Evolutionary conservation across 1,140 invertebrate genomes (phyloP).

Genomic region (Trachymyrmex cornetzi): DNA sequence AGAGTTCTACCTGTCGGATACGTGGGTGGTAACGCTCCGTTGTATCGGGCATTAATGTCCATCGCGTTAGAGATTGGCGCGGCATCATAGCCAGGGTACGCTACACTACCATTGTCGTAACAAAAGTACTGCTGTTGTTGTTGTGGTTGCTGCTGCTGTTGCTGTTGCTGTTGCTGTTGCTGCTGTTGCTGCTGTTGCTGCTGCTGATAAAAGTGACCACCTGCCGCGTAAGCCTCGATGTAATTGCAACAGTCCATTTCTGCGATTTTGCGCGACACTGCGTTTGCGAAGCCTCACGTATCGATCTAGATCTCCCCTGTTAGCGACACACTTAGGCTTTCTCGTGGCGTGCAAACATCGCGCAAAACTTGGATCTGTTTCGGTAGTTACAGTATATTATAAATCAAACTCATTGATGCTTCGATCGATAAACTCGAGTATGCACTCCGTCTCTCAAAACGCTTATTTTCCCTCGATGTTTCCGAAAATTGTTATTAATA

Average conservation of each 20-base stretch:
- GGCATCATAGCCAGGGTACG: slow-evolving; percentile 78
- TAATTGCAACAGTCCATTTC: slow-evolving; percentile 88
- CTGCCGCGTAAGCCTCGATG: slow-evolving; percentile 85
- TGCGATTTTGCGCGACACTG: slow-evolving; percentile 36
- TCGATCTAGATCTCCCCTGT: slow-evolving; percentile 38
- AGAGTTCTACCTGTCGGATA: slow-evolving; percentile 71
- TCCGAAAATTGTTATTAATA: neutral
- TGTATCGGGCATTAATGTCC: slow-evolving; percentile 81
- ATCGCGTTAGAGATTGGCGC: slow-evolving; percentile 80
- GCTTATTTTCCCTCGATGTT: slow-evolving; percentile 32
- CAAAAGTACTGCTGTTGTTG: slow-evolving; percentile 79
- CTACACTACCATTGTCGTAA: slow-evolving; percentile 82
- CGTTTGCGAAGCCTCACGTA: slow-evolving; percentile 15
- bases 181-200: slow-evolving; percentile 78
- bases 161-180: too few relatives aligned
- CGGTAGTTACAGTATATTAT: neutral
- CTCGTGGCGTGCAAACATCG: slow-evolving; percentile 4
- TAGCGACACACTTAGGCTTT: neutral
- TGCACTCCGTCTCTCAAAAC: neutral
- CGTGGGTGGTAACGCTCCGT: slow-evolving; percentile 74
- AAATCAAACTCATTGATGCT: neutral
- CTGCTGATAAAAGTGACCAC: slow-evolving; percentile 85
- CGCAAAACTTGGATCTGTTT: neutral
- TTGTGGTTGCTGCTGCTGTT: slow-evolving; percentile 65
- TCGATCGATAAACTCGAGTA: neutral